phyloP scores from a whole-genome alignment of 2,888 invertebrate genomes.

The Thereva unica region DNA sequence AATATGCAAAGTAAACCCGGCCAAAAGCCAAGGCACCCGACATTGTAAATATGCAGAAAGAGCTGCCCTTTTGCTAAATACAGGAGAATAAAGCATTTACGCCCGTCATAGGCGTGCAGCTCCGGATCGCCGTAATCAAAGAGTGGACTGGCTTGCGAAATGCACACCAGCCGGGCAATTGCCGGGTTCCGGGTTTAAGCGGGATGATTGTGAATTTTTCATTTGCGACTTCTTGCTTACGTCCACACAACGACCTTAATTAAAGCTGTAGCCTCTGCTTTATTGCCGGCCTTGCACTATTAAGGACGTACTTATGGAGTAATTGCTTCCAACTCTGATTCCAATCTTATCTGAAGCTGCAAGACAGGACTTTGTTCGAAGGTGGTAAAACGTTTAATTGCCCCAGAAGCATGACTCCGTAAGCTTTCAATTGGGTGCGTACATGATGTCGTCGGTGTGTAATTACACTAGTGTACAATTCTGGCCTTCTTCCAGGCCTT shows the following conservation, averaged over 20 bases:
- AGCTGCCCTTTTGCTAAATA: slow-evolving; percentile 18
- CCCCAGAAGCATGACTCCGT: slow-evolving; percentile 21
- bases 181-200: no score
- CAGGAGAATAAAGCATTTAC: slow-evolving; percentile 16
- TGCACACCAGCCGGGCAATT: no score
- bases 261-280: slow-evolving; percentile 2
- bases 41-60: slow-evolving; percentile 23
- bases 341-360: slow-evolving; percentile 11
- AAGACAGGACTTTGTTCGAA: slow-evolving; percentile 21
- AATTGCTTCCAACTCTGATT: slow-evolving; percentile 15
- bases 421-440: background rate
- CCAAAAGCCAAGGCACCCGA: slow-evolving; percentile 11
- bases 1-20: slow-evolving; percentile 26
- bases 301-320: slow-evolving; percentile 1
- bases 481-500: no score
- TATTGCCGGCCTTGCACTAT: background rate
- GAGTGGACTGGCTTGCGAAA: no score
- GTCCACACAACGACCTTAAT: slow-evolving; percentile 13
- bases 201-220: slow-evolving; percentile 3
- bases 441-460: background rate
- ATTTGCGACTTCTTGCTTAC: background rate
- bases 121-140: no score
- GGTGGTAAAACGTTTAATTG: slow-evolving; percentile 31
- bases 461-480: background rate
- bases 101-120: background rate